Conservation (phyloP, 2,113 vertebrate genomes). For the Ciconia maguari region DNA sequence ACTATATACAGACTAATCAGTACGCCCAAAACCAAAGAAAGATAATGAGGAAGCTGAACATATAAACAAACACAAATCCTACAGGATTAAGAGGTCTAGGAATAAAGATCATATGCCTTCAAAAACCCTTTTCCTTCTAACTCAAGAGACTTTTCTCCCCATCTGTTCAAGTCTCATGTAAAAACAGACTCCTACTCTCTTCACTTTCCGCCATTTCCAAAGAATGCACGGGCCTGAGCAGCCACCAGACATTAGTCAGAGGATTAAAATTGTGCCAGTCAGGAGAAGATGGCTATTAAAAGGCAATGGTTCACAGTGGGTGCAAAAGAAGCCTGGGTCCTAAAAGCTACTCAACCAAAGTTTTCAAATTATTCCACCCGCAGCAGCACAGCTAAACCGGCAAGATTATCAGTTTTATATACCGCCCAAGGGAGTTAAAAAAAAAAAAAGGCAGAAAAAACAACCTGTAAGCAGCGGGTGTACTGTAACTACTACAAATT, state of each 20-base stretch:
- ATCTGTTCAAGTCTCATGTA: not conserved
- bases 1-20: not conserved
- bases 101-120: not conserved
- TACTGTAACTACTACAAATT: not conserved
- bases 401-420: not conserved
- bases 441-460: not conserved
- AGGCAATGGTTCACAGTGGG: not conserved
- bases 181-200: not conserved
- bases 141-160: not conserved
- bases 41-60: not conserved
- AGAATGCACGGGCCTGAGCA: not conserved
- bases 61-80: constrained; percentile 39
- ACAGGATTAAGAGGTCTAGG: constrained; percentile 5
- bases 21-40: constrained; percentile 5
- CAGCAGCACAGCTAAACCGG: not conserved
- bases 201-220: not conserved
- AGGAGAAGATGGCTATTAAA: not conserved
- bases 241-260: not conserved
- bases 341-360: not conserved
- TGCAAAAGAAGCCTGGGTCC: not conserved
- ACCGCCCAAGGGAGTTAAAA: not conserved
- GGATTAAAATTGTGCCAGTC: not conserved
- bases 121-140: not conserved
- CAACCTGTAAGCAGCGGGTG: not conserved
- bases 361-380: not conserved